Percentiles rank a stretch among this genome's conserved stretches.
These are phyloP conservation scores for Diuraphis noxia DNA, from an alignment of 1,140 invertebrate species.

Conservation along the genomic window DNA sequence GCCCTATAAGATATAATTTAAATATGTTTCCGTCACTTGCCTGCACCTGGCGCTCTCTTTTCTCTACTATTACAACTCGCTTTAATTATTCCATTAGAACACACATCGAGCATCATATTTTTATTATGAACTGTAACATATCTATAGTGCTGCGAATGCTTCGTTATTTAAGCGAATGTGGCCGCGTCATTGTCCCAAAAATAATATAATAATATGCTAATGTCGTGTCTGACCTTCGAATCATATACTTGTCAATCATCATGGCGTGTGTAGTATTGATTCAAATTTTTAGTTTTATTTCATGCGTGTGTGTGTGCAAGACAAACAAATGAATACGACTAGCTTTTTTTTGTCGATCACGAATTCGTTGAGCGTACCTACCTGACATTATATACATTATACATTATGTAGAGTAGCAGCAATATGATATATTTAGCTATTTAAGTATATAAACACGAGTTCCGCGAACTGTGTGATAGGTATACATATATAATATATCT, in stretches of 20 bases:
- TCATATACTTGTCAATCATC: constrained; percentile 34
- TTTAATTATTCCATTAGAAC: background rate
- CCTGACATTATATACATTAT: background rate
- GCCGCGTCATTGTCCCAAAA: background rate
- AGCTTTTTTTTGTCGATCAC: constrained; percentile 15
- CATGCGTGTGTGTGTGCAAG: background rate
- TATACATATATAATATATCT: background rate
- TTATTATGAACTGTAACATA: background rate
- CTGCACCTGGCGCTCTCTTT: background rate
- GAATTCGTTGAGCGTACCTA: background rate
- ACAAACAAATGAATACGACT: background rate
- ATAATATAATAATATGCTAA: constrained; percentile 14
- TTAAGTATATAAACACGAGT: background rate
- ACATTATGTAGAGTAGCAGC: background rate
- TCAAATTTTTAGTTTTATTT: constrained; percentile 2
- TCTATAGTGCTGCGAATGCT: background rate
- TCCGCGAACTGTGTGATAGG: background rate
- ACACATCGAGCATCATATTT: background rate
- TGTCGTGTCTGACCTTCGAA: constrained; percentile 14
- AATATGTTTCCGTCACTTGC: background rate
- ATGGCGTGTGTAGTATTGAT: constrained; percentile 7
- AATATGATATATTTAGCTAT: background rate
- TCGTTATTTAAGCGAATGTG: background rate
- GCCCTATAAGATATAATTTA: background rate
- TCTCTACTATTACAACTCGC: background rate